Conservation (phyloP, 2,888 invertebrate genomes). For the Drosophila mulleri region DNA sequence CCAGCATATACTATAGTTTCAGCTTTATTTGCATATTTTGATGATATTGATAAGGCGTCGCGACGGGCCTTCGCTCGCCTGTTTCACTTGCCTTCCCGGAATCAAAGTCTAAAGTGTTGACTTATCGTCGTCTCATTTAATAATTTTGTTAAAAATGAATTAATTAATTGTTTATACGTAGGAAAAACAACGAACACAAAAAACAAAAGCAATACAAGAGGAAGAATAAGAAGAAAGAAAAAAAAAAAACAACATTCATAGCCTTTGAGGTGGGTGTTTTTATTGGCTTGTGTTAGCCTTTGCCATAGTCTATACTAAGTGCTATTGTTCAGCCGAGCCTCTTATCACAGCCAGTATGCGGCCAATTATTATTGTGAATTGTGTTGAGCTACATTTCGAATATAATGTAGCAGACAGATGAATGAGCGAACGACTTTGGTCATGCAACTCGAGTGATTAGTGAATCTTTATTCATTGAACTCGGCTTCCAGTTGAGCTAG, state of each 20-base stretch:
- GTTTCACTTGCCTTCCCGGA: background rate
- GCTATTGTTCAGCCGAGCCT: background rate
- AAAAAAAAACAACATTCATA: background rate
- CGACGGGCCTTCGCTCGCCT: background rate
- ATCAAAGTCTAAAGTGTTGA: conserved; percentile 4
- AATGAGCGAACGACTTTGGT: background rate
- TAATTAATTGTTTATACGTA: too few species aligned
- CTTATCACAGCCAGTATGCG: background rate
- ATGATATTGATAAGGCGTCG: background rate
- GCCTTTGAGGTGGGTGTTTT: background rate
- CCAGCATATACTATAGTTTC: background rate
- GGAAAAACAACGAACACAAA: too few species aligned
- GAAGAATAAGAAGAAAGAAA: too few species aligned
- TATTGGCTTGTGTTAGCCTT: too few species aligned
- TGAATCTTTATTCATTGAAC: background rate
- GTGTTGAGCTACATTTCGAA: background rate
- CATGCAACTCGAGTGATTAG: background rate
- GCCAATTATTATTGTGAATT: background rate
- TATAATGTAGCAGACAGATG: background rate
- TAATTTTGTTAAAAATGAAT: too few species aligned
- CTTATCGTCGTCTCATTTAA: background rate
- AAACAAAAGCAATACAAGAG: too few species aligned
- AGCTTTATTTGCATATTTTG: background rate
- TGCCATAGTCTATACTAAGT: background rate
- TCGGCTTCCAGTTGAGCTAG: background rate